Conservation (phyloP, 2,797 vertebrate genomes). For the Onychomys torridus region DNA sequence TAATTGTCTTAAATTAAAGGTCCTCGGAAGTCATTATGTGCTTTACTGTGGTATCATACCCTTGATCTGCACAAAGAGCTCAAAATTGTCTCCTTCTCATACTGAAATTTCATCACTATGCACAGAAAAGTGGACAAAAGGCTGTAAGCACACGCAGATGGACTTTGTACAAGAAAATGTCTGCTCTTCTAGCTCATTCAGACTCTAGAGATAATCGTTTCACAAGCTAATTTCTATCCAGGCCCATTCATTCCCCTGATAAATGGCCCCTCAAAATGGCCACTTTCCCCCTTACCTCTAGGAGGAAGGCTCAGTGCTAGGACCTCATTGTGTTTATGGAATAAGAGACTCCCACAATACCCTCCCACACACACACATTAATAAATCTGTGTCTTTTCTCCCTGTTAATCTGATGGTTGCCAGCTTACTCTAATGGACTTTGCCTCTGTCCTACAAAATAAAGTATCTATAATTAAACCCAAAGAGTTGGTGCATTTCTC, state of each 20-base stretch:
- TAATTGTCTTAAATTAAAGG: not conserved
- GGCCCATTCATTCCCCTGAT: not conserved
- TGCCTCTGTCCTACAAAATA: not conserved
- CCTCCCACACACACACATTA: not conserved
- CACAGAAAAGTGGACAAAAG: not conserved
- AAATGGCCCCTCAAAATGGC: not conserved
- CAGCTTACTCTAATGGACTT: not conserved
- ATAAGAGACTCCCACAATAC: not conserved
- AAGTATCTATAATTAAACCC: not conserved
- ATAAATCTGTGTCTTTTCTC: not conserved
- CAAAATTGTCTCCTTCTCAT: not conserved
- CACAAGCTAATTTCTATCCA: not conserved
- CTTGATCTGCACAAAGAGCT: not conserved
- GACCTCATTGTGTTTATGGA: not conserved
- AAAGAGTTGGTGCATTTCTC: not conserved
- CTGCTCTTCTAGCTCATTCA: not conserved
- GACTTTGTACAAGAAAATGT: not conserved
- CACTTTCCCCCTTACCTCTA: not conserved
- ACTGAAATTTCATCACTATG: not conserved
- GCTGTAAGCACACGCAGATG: not conserved
- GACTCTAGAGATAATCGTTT: not conserved
- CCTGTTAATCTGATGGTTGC: not conserved
- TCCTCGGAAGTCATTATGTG: not conserved
- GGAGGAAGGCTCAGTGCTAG: not conserved
- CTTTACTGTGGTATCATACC: not conserved